Evolutionary conservation across 2,113 vertebrate genomes (phyloP).

Genomic region (Oophaga pumilio): DNA sequence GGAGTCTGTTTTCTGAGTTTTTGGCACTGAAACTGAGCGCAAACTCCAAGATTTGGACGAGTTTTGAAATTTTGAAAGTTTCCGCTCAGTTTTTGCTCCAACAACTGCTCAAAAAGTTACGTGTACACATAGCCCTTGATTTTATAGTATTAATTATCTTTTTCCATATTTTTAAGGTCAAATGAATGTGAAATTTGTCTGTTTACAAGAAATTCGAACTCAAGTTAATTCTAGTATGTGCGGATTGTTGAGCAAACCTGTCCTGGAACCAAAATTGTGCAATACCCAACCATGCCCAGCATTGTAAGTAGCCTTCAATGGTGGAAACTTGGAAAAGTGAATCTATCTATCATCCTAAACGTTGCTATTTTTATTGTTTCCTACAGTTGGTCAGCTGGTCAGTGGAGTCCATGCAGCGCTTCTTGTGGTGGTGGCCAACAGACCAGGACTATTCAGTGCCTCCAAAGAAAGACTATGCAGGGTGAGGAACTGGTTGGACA

Average conservation of each 20-base stretch:
- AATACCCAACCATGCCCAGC: conserved; percentile 90
- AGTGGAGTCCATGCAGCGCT: conserved; percentile 86
- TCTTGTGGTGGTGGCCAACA: conserved; percentile 89
- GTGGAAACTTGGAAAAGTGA: not conserved
- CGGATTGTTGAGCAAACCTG: conserved; percentile 75
- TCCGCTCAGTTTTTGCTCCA: too few species aligned
- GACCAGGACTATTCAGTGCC: conserved; percentile 80
- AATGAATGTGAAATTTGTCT: conserved; percentile 85
- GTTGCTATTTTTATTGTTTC: not conserved
- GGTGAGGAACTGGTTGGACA: conserved; percentile 80
- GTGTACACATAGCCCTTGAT: too few species aligned
- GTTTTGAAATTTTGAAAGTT: too few species aligned
- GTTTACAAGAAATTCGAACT: conserved; percentile 83
- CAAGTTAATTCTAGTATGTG: conserved; percentile 89
- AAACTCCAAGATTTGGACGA: too few species aligned
- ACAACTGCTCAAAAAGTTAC: too few species aligned
- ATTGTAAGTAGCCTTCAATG: conserved; percentile 77
- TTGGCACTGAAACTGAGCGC: too few species aligned
- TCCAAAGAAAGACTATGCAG: conserved; percentile 86
- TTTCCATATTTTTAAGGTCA: conserved; percentile 75
- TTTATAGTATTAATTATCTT: not conserved
- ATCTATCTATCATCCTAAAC: not conserved
- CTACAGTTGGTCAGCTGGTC: conserved; percentile 83
- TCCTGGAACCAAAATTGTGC: conserved; percentile 83
- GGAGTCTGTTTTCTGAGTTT: too few species aligned